Evolutionary conservation across 1,140 invertebrate species (phyloP).

Genomic region (Calliopsis andreniformis): DNA sequence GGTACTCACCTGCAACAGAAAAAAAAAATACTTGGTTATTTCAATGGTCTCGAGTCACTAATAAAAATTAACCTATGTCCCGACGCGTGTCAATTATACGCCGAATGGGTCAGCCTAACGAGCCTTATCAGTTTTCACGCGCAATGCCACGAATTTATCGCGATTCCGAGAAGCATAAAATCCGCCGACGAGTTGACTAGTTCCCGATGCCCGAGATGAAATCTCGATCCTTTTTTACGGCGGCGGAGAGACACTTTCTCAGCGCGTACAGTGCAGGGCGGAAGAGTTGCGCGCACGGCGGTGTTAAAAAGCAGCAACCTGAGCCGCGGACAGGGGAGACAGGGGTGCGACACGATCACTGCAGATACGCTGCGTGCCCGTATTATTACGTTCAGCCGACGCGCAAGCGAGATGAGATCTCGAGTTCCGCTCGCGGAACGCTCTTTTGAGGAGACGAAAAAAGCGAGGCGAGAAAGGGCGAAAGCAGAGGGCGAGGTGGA

Average conservation of each 20-base stretch:
- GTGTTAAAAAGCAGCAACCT: constrained; percentile 3
- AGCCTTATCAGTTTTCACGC: not conserved
- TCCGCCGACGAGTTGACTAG: constrained; percentile 42
- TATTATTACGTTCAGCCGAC: constrained; percentile 1
- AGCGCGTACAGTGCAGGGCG: not conserved
- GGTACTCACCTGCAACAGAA: constrained; percentile 74
- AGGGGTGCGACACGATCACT: not conserved
- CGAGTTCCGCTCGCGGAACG: constrained; percentile 22
- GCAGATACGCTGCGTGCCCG: constrained; percentile 3
- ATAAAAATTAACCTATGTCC: too few species aligned
- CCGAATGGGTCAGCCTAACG: not conserved
- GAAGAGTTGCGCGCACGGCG: not conserved
- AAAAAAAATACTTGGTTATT: not conserved
- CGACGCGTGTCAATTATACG: not conserved
- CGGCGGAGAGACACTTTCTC: constrained; percentile 9
- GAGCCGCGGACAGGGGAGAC: not conserved
- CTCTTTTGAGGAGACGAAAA: not conserved
- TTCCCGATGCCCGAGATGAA: constrained; percentile 37
- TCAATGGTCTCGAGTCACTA: too few species aligned
- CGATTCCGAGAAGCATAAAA: constrained; percentile 67
- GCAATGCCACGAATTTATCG: constrained; percentile 63
- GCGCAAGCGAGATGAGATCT: constrained; percentile 63
- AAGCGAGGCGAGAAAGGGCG: not conserved
- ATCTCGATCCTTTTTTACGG: constrained; percentile 30
- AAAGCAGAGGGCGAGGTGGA: constrained; percentile 14